phyloP scores from a whole-genome alignment of 2,113 vertebrate genomes.

The Ellobius talpinus region DNA sequence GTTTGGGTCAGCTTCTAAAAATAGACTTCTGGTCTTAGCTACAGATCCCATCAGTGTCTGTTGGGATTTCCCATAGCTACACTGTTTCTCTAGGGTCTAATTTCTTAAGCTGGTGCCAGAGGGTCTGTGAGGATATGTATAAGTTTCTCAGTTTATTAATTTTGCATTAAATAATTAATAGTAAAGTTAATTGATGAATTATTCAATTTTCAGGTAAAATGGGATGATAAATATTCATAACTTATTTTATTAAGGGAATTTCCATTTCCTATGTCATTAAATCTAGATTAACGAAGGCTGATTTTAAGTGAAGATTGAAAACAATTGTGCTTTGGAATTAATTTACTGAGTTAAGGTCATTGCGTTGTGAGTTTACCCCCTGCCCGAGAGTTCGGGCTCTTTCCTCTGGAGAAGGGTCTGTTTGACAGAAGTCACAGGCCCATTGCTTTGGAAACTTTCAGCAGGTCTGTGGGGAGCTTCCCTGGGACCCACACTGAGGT shows the following conservation, averaged over 20 bases:
- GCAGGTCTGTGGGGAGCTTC: background rate
- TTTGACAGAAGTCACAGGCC: background rate
- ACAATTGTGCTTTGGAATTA: conserved; percentile 89
- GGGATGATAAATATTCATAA: conserved; percentile 97
- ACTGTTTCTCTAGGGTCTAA: background rate
- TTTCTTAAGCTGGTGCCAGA: conserved; percentile 49
- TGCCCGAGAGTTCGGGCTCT: conserved; percentile 12
- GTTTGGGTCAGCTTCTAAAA: background rate
- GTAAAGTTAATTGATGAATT: conserved; percentile 96
- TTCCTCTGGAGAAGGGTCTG: background rate
- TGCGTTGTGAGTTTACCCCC: background rate
- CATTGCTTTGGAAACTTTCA: background rate
- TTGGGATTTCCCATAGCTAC: rapidly evolving
- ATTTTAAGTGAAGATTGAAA: conserved; percentile 88
- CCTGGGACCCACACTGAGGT: rapidly evolving
- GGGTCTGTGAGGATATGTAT: conserved; percentile 61
- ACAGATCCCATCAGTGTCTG: rapidly evolving
- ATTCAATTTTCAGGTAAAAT: conserved; percentile 94
- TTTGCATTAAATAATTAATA: conserved; percentile 96
- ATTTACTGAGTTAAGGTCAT: conserved; percentile 80
- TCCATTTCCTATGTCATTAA: conserved; percentile 90
- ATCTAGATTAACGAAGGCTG: conserved; percentile 88
- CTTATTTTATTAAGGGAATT: conserved; percentile 92
- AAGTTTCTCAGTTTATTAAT: conserved; percentile 91
- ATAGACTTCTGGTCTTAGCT: background rate